Percentiles rank a stretch among this genome's conserved stretches.
phyloP scores from a whole-genome alignment of 1,140 invertebrate genomes.

The Diabrotica virgifera region DNA sequence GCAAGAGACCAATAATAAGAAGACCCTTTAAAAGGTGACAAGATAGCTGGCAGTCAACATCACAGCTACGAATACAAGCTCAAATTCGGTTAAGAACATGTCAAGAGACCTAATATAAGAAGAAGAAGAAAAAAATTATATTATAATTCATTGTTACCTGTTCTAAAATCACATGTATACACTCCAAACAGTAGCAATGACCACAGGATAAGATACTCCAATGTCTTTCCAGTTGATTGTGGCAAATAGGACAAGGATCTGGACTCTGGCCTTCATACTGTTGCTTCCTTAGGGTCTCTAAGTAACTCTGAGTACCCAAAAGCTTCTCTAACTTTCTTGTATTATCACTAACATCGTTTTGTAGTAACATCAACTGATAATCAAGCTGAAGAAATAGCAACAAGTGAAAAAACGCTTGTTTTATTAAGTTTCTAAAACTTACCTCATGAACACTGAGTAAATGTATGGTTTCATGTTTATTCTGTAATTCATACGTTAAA shows the following conservation, averaged over 20 bases:
- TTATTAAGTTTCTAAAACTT: slow-evolving; percentile 16
- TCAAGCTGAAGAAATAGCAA: slow-evolving; percentile 37
- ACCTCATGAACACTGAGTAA: slow-evolving; percentile 54
- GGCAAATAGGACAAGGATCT: slow-evolving; percentile 72
- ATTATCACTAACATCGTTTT: slow-evolving; percentile 37
- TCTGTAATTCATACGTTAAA: slow-evolving; percentile 36
- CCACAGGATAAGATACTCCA: slow-evolving; percentile 70
- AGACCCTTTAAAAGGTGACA: too few relatives aligned
- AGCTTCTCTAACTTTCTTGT: slow-evolving; percentile 47
- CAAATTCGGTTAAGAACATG: too few relatives aligned
- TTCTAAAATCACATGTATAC: slow-evolving; percentile 51
- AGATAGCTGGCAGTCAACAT: too few relatives aligned
- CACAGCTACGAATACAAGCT: too few relatives aligned
- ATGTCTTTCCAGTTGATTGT: slow-evolving; percentile 54
- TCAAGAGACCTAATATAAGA: too few relatives aligned
- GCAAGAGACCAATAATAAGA: too few relatives aligned
- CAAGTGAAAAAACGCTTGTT: background rate
- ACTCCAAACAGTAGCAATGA: slow-evolving; percentile 66
- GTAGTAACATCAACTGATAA: slow-evolving; percentile 35
- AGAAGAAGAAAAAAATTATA: too few relatives aligned
- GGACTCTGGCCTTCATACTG: slow-evolving; percentile 46
- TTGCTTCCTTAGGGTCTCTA: slow-evolving; percentile 48
- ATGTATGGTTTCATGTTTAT: slow-evolving; percentile 48
- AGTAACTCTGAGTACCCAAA: slow-evolving; percentile 48
- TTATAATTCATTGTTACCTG: slow-evolving; percentile 25